Conservation (phyloP, 1,140 invertebrate genomes). For the Drosophila melanica region DNA sequence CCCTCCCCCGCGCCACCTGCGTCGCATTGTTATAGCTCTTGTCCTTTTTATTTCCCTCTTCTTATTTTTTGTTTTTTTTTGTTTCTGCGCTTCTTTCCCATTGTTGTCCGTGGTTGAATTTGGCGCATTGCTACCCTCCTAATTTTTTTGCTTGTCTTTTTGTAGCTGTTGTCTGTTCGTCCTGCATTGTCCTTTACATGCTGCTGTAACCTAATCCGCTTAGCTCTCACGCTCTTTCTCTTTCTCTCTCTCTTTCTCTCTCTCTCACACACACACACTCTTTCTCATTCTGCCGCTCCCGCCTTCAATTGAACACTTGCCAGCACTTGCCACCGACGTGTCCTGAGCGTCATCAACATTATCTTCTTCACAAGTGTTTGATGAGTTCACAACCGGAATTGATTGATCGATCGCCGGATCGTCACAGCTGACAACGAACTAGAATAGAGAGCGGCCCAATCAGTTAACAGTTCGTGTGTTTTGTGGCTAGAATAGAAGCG, state of each 20-base stretch:
- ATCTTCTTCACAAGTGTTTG: slow-evolving; percentile 24
- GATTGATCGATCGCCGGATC: slow-evolving; percentile 31
- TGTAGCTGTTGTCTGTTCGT: slow-evolving; percentile 15
- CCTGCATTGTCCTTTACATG: slow-evolving; percentile 62
- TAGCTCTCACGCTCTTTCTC: slow-evolving; percentile 7
- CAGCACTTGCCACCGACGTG: slow-evolving; percentile 5
- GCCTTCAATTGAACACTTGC: slow-evolving; percentile 23
- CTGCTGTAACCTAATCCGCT: slow-evolving; percentile 70
- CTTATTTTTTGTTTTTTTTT: neutral
- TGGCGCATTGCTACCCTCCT: slow-evolving; percentile 34
- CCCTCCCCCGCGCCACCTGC: slow-evolving; percentile 18
- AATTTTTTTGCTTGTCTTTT: neutral
- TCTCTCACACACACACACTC: neutral
- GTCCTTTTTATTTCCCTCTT: neutral
- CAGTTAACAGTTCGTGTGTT: neutral
- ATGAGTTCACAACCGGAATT: slow-evolving; percentile 16
- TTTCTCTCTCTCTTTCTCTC: neutral
- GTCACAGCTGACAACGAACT: slow-evolving; percentile 5
- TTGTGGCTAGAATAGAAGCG: neutral
- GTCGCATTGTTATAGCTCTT: slow-evolving; percentile 21
- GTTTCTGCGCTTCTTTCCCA: slow-evolving; percentile 12
- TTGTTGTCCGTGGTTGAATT: slow-evolving; percentile 51
- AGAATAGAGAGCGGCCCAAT: neutral
- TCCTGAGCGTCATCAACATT: slow-evolving; percentile 5
- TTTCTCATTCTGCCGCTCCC: neutral